Base-by-base conservation (phyloP, 2,888 invertebrate genomes). In the Campoplex capitator region DNA sequence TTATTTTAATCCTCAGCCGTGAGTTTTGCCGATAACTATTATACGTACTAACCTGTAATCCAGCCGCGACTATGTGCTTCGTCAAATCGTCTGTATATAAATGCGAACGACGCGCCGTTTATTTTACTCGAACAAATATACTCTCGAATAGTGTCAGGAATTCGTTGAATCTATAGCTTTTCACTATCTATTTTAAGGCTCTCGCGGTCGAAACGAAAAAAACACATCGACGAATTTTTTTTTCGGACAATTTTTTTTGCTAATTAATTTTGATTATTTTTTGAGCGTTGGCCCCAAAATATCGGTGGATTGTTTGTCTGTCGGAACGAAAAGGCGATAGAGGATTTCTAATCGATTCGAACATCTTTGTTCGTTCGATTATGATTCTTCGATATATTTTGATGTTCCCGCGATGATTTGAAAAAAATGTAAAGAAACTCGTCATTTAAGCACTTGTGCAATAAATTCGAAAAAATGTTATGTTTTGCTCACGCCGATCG, bases 1-100 rank as follows among this genome's bases (percentile, higher is more conserved):
- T 89, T 87, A 89, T 87, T 89, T 87, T 83, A 79, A 85, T 80
- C 62, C 83, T 71, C 35, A 70, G 56, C 62, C 42, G 7, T 6
- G 38, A 3, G 38, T 38, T 38, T 62, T 38, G 70, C 38, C 81
- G 58, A 85, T 82, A 38, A 74, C 85, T 73, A 77, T 81, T 73
- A 74, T 54, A 23, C 23, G 23, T 23, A 70, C 35, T 45, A 54
- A 1, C 9, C 28, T 42, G 28, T 67, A 51, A 79, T 67, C 78
- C 35, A 68, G n/a, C 23, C 16, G 16, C 16, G 16, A 42, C 70
- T 48, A 70, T 32, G 70, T 38, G 48, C 48, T 48, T 70, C 70
- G 70, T 28, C 42, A 48, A 38, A 70, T 62, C 62, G 42, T 70
- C n/a, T 13, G 42, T 9, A 23, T 23, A 23, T 9, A 23, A 70